phyloP scores from a whole-genome alignment of 2,888 invertebrate species.

The Mamestra brassicae region DNA sequence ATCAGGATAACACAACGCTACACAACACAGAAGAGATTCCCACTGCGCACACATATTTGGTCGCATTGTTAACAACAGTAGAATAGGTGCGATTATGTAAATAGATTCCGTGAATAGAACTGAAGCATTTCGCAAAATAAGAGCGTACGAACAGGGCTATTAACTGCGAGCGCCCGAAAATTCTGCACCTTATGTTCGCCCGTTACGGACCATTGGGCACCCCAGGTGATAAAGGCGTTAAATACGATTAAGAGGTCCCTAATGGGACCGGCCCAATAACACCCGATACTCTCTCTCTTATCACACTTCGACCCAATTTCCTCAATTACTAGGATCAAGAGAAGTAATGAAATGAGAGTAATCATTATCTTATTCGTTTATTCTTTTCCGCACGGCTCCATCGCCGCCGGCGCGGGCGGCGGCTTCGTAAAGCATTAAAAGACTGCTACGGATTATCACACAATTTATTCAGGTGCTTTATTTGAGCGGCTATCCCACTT shows the following conservation, averaged over 20 bases:
- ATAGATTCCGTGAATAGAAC: slow-evolving; percentile 67
- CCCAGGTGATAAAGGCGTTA: slow-evolving; percentile 89
- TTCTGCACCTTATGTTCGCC: slow-evolving; percentile 75
- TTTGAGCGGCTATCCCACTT: slow-evolving; percentile 89
- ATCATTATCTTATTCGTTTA: slow-evolving; percentile 89
- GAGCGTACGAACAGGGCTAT: slow-evolving; percentile 65
- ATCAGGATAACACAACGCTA: slow-evolving; percentile 62
- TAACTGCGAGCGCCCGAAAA: slow-evolving; percentile 66
- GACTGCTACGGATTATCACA: slow-evolving; percentile 89
- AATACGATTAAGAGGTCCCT: slow-evolving; percentile 88
- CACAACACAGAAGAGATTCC: slow-evolving; percentile 52
- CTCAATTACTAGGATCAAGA: slow-evolving; percentile 90
- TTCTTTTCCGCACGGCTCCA: slow-evolving; percentile 81
- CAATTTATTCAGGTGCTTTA: slow-evolving; percentile 91
- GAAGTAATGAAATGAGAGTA: slow-evolving; percentile 90
- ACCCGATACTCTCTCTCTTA: slow-evolving; percentile 84
- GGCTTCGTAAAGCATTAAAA: slow-evolving; percentile 88
- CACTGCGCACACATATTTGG: slow-evolving; percentile 56
- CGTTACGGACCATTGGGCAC: slow-evolving; percentile 84
- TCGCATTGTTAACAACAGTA: slow-evolving; percentile 66
- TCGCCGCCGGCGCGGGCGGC: slow-evolving; percentile 70
- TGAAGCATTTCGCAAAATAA: slow-evolving; percentile 66
- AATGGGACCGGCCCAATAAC: slow-evolving; percentile 84
- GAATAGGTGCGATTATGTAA: slow-evolving; percentile 69
- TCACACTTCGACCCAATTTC: slow-evolving; percentile 88